A percentile compares a stretch with the other conserved stretches of the same genome.
These are phyloP conservation scores for Acanthis flammea DNA, from an alignment of 2,797 vertebrate genomes.

Conservation along the genomic window DNA sequence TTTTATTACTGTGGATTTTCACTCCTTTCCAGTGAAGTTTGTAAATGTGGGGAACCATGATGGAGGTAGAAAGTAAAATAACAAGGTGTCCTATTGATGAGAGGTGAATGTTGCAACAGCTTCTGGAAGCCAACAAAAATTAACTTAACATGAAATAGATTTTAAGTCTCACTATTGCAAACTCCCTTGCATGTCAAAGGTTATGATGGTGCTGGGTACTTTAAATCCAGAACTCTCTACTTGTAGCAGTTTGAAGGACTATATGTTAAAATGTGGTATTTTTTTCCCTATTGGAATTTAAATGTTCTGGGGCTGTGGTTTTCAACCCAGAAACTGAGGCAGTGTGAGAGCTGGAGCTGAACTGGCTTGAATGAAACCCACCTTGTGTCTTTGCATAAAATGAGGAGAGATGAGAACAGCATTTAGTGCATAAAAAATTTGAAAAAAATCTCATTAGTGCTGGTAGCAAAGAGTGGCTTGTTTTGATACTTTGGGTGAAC, in stretches of 20 bases:
- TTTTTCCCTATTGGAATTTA: background rate
- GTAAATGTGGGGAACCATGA: background rate
- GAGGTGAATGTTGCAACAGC: background rate
- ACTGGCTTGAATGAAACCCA: background rate
- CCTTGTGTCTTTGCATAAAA: background rate
- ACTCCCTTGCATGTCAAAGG: background rate
- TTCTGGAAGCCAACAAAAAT: background rate
- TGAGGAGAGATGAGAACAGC: background rate
- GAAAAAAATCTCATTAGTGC: background rate
- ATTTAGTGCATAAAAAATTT: background rate
- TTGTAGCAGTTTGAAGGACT: background rate
- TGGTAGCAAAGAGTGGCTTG: background rate
- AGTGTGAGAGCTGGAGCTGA: background rate
- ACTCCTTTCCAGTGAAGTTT: background rate
- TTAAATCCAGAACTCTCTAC: background rate
- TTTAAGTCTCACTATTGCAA: background rate
- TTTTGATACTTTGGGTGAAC: background rate
- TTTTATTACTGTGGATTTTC: background rate
- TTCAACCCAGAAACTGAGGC: background rate
- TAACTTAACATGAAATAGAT: background rate
- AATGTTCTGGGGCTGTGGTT: background rate
- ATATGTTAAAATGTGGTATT: fast-evolving
- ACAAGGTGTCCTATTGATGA: background rate
- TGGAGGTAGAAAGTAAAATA: background rate
- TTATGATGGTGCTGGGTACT: background rate